Evolutionary conservation across 2,113 vertebrate species (phyloP).

Genomic region (Lophura nycthemera): DNA sequence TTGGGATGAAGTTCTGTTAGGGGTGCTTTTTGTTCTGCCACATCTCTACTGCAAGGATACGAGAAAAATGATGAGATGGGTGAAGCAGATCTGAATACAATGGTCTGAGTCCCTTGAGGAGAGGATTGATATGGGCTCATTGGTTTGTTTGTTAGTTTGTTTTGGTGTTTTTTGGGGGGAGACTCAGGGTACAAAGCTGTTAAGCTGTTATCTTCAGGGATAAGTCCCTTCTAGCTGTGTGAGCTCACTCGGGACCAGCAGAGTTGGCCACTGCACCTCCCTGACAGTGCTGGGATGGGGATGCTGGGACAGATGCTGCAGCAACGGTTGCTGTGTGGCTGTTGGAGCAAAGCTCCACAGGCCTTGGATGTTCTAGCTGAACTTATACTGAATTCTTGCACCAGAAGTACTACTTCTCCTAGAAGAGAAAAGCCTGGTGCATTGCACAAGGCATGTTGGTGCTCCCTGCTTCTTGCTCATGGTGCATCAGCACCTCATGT

Average conservation of each 20-base stretch:
- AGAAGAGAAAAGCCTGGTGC: neutral
- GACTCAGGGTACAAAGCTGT: neutral
- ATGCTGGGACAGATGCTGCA: fast-evolving
- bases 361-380: neutral
- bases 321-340: neutral
- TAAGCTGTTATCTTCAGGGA: neutral
- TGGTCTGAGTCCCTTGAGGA: neutral
- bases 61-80: neutral
- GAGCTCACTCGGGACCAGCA: neutral
- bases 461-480: neutral
- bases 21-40: neutral
- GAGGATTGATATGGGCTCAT: no score
- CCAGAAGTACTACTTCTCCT: neutral
- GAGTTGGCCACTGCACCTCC: neutral
- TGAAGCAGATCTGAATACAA: neutral
- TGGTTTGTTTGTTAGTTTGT: neutral
- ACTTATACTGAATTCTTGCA: neutral
- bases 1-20: neutral
- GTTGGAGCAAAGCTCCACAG: neutral
- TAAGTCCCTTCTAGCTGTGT: neutral
- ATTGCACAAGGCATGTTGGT: neutral
- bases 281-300: no score
- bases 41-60: neutral
- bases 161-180: neutral
- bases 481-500: neutral